phyloP scores from a whole-genome alignment of 2,797 vertebrate species.

The Mionectes olivaceus region DNA sequence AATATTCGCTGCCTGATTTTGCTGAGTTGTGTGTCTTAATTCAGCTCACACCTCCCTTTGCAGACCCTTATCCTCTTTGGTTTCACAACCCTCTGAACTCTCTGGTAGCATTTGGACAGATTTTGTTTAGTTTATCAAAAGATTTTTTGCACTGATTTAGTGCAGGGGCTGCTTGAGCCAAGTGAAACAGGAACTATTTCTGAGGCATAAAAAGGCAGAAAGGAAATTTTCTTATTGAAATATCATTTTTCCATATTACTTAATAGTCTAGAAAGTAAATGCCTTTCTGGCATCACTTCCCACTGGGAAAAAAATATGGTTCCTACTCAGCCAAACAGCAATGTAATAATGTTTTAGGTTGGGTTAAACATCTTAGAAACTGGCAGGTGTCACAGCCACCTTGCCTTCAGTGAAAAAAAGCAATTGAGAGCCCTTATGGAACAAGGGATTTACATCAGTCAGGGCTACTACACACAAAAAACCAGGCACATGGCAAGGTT shows the following conservation, averaged over 20 bases:
- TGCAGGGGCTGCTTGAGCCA: conserved; percentile 7
- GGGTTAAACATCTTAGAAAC: not conserved
- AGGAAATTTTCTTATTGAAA: conserved; percentile 59
- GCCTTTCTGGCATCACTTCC: conserved; percentile 20
- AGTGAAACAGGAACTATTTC: conserved; percentile 56
- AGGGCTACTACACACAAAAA: conserved; percentile 5
- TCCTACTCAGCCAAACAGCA: conserved; percentile 34
- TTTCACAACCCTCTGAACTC: not conserved
- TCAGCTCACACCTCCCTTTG: not conserved
- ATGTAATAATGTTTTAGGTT: conserved; percentile 17
- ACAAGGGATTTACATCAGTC: conserved; percentile 51
- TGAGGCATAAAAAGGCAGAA: conserved; percentile 47
- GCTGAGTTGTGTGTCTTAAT: not conserved
- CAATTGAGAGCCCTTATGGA: conserved; percentile 50
- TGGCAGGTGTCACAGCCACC: conserved; percentile 55
- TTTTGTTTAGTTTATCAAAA: not conserved
- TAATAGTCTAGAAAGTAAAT: conserved; percentile 62
- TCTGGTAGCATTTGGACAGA: not conserved
- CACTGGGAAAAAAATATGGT: not conserved
- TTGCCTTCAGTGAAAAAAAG: conserved; percentile 52
- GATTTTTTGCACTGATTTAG: conserved; percentile 30
- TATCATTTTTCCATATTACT: conserved; percentile 64
- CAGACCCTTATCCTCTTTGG: not conserved
- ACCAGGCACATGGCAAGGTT: conserved; percentile 48
- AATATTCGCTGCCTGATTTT: not conserved